Evolutionary conservation across 2,888 invertebrate genomes (phyloP), one percentile per base, ranked within the genome.

Genomic region (Merodon equestris): DNA sequence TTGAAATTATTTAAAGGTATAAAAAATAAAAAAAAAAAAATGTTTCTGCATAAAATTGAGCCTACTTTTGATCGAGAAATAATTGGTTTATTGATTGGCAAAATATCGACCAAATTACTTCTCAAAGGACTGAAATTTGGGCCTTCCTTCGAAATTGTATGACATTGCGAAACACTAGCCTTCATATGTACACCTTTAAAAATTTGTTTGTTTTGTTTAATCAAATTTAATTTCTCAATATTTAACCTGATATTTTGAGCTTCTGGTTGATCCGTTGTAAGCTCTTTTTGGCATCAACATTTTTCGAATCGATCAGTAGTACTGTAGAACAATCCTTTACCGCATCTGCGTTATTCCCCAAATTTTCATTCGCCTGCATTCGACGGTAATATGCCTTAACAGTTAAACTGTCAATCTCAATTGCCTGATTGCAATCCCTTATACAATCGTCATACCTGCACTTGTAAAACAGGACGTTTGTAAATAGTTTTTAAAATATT

Each of bases 341-440:
- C 0, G 97, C 97, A 45, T 93, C 91, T 14, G 92, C 89, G 14
- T 93, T 91, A 48, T 94, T 93, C 27, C 94, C 93, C 0, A 96
- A 89, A 4, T 90, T 91, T 84, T 94, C 92, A 70, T 95, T 91
- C 0, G 93, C 96, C 70, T 92, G 92, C 83, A 95, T 95, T 82
- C 97, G 91, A 1, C 97, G 91, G 82, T 94, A 94, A 79, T 94
- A 92, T 0, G 97, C 97, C 89, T 98, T 98, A 0, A 94, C 93
- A 83, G 96, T 96, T 0, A 91, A 91, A 0, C 92, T 90, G 86
- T 97, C 96, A 5, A 96, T 89, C 71, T 92, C 91, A 1, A 98
- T 89, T 0, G 98, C 96, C 64, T 91, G 90, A 0, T 93, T 93
- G 85, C 97, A 97, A 87, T 98, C 97, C 0, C 91, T 90, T 57